Evolutionary conservation across 2,888 invertebrate genomes (phyloP).

Genomic region (Nephrotoma appendiculata): DNA sequence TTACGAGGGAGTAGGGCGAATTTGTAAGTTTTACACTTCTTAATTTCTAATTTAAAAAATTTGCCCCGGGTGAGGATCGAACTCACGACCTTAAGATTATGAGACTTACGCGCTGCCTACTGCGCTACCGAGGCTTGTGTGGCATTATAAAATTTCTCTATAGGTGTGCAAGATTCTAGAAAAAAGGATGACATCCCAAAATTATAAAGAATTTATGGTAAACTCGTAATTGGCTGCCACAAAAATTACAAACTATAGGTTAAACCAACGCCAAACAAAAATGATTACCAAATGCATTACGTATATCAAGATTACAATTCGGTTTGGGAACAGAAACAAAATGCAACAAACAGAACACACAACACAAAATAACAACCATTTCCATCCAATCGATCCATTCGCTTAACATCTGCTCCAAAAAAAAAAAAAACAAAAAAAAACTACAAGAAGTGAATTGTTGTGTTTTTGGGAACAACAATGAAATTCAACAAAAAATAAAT

Average conservation of each 20-base stretch:
- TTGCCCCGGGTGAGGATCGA: slow-evolving; percentile 5
- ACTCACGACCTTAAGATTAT: slow-evolving; percentile 6
- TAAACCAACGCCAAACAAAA: not conserved
- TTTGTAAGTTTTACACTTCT: too few species aligned
- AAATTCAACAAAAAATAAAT: not conserved
- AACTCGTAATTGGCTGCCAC: too few species aligned
- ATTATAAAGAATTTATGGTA: too few species aligned
- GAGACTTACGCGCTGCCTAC: slow-evolving; percentile 5
- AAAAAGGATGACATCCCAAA: too few species aligned
- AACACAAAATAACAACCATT: not conserved
- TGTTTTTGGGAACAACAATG: not conserved
- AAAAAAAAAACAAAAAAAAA: not conserved
- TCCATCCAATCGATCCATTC: not conserved
- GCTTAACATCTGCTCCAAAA: not conserved
- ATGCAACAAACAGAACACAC: not conserved
- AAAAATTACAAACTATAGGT: not conserved
- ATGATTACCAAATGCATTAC: not conserved
- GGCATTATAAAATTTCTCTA: not conserved
- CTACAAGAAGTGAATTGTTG: not conserved
- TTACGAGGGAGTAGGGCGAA: too few species aligned
- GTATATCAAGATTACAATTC: not conserved
- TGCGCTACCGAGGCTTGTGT: not conserved
- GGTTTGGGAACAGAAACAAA: not conserved
- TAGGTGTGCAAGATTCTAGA: too few species aligned
- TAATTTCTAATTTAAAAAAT: too few species aligned